Evolutionary conservation across 2,797 vertebrate genomes (phyloP).

Genomic region (Chiroxiphia lanceolata): DNA sequence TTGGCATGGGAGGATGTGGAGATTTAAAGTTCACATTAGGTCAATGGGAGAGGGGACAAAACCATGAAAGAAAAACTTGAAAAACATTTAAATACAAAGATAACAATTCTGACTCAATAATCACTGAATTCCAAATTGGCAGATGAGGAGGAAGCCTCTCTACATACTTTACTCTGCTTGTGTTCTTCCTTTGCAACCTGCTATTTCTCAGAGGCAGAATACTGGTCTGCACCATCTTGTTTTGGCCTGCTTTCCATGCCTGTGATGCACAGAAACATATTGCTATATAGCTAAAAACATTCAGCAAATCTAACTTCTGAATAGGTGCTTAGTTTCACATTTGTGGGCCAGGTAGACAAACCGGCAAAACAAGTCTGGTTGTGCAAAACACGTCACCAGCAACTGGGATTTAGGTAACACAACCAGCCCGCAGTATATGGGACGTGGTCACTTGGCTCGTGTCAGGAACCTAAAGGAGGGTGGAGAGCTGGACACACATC

Average conservation of each 20-base stretch:
- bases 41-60: not conserved
- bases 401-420: not conserved
- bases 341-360: not conserved
- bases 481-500: not conserved
- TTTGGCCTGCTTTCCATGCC: not conserved
- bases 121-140: not conserved
- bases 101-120: not conserved
- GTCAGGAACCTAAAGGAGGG: not conserved
- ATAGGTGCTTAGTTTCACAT: not conserved
- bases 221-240: not conserved
- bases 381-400: not conserved
- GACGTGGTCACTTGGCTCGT: rapidly evolving
- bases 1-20: not conserved
- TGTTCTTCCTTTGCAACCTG: not conserved
- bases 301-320: not conserved
- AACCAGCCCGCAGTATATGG: not conserved
- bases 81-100: not conserved
- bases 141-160: not conserved
- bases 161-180: not conserved
- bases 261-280: not conserved
- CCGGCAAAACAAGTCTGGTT: not conserved
- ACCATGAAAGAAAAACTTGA: not conserved
- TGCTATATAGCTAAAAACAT: not conserved
- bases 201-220: not conserved
- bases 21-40: not conserved